These are phyloP conservation scores for Orycteropus afer DNA, from an alignment of 2,113 vertebrate species.

Conservation along the genomic window DNA sequence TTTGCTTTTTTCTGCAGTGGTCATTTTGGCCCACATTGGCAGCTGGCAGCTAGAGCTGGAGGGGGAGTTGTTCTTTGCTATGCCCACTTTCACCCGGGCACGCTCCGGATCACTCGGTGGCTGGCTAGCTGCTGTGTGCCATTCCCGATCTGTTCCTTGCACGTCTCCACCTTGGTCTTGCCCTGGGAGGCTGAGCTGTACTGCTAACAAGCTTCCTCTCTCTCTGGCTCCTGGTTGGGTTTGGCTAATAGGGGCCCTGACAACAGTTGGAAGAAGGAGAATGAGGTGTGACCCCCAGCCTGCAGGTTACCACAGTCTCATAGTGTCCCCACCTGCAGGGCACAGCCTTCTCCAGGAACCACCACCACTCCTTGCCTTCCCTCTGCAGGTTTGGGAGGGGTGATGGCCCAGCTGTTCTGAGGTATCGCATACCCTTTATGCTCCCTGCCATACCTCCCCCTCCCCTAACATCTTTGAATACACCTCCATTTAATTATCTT, in stretches of 20 bases:
- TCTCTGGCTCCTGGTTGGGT: not conserved
- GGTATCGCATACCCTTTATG: not conserved
- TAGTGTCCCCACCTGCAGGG: not conserved
- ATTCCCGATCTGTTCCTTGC: not conserved
- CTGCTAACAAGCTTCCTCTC: not conserved
- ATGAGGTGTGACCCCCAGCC: not conserved
- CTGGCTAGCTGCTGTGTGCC: accelerated
- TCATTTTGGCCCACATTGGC: not conserved
- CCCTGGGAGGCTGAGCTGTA: not conserved
- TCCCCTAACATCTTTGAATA: not conserved
- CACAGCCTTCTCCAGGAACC: not conserved
- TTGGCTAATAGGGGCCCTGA: not conserved
- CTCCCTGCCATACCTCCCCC: too few species aligned
- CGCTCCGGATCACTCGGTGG: not conserved
- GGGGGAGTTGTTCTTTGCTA: not conserved
- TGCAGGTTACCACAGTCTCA: not conserved
- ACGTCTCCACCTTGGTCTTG: not conserved
- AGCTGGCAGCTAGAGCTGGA: not conserved
- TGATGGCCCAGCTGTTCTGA: not conserved
- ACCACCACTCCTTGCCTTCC: not conserved
- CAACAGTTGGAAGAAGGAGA: not conserved
- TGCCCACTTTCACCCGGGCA: not conserved
- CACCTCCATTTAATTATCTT: not conserved
- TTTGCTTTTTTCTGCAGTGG: not conserved
- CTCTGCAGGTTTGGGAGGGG: not conserved